Evolutionary conservation across 2,797 vertebrate species (phyloP).

Genomic region (Alectoris magna): DNA sequence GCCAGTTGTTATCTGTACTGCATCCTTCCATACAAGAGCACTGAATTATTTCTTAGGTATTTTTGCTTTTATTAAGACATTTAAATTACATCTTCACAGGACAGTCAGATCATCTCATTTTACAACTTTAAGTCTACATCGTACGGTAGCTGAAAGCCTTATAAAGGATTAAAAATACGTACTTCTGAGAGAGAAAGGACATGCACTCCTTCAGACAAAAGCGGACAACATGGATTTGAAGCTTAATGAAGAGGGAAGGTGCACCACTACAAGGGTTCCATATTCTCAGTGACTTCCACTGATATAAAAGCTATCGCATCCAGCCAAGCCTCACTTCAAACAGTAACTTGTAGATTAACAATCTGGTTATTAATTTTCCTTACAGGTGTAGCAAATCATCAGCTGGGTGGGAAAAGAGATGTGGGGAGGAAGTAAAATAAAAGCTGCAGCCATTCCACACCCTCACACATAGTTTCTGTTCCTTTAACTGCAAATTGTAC

Average conservation of each 20-base stretch:
- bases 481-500: constrained; percentile 29
- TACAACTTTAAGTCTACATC: neutral
- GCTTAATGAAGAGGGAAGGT: neutral
- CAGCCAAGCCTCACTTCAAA: neutral
- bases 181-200: neutral
- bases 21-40: neutral
- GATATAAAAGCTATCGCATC: neutral
- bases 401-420: rapidly evolving
- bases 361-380: neutral
- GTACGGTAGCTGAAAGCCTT: neutral
- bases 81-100: neutral
- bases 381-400: neutral
- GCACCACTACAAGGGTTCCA: neutral
- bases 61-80: neutral
- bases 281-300: neutral
- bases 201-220: neutral
- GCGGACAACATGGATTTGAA: neutral
- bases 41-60: neutral
- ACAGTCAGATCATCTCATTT: neutral
- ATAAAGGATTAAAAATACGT: neutral
- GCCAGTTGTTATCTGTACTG: neutral
- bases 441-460: neutral
- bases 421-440: neutral
- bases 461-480: neutral
- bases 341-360: neutral